A percentile compares a stretch with the other conserved stretches of the same genome.
phyloP scores from a whole-genome alignment of 2,888 invertebrate species.

The Catocala sponsa region DNA sequence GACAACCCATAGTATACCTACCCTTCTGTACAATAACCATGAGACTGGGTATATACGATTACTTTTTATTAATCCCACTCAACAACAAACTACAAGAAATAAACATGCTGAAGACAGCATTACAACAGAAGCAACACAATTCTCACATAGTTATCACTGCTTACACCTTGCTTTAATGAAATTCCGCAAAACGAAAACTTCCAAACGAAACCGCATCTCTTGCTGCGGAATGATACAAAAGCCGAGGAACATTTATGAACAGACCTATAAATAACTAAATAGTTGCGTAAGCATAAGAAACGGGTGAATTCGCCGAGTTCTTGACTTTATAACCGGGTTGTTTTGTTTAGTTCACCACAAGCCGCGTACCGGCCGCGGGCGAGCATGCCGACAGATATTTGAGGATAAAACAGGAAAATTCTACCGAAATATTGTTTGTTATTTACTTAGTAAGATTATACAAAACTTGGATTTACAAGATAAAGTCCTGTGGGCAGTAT shows the following conservation, averaged over 20 bases:
- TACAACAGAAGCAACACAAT: neutral
- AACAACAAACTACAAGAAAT: neutral
- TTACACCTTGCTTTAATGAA: conserved; percentile 24
- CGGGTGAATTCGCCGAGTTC: conserved; percentile 44
- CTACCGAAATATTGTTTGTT: conserved; percentile 37
- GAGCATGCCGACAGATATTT: conserved; percentile 42
- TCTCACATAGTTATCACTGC: conserved; percentile 3
- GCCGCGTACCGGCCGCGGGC: conserved; percentile 40
- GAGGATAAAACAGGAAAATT: conserved; percentile 44
- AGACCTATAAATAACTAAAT: conserved; percentile 57
- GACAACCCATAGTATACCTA: no score
- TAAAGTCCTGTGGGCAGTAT: neutral
- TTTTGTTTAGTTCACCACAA: conserved; percentile 52
- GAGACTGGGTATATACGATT: no score
- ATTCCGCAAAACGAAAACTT: conserved; percentile 36
- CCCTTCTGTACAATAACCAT: no score
- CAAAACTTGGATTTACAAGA: conserved; percentile 4
- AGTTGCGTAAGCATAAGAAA: conserved; percentile 56
- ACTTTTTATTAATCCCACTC: neutral
- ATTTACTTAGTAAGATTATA: conserved; percentile 12
- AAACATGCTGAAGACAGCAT: neutral
- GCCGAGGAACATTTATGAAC: conserved; percentile 29
- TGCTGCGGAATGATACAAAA: conserved; percentile 20
- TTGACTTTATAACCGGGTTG: conserved; percentile 55
- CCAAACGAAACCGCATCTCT: conserved; percentile 20